Conservation (phyloP, 2,888 invertebrate species). For the Orchestes rusci region DNA sequence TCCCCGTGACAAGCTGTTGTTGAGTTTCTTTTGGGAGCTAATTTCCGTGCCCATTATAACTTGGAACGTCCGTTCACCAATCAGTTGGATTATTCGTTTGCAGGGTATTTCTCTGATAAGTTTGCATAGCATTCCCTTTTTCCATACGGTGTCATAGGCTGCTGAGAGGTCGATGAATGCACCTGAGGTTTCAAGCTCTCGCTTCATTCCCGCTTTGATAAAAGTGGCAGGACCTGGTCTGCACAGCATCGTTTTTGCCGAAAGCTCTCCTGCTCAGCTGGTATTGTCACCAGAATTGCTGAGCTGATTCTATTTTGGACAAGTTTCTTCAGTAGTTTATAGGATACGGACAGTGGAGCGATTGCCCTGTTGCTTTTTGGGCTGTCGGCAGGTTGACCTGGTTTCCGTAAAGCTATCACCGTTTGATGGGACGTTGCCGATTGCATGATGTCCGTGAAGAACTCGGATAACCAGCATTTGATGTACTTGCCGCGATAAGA, state of each 20-base stretch:
- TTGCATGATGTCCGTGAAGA: constrained; percentile 8
- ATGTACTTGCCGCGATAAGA: constrained; percentile 2
- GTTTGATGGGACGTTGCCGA: not conserved
- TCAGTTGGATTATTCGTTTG: no score
- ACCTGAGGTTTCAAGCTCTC: constrained; percentile 18
- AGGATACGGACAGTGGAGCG: constrained; percentile 1
- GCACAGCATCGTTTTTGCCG: constrained; percentile 7
- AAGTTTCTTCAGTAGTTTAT: constrained; percentile 5
- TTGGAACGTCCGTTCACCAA: no score
- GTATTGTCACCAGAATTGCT: not conserved
- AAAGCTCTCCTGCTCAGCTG: constrained; percentile 4
- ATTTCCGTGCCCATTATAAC: not conserved
- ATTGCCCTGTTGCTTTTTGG: constrained; percentile 5
- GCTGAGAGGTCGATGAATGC: constrained; percentile 2
- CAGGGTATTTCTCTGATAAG: not conserved
- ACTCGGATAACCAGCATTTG: not conserved
- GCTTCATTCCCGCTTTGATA: constrained; percentile 16
- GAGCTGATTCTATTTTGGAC: constrained; percentile 6
- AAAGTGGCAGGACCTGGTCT: constrained; percentile 3
- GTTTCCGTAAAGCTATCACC: constrained; percentile 4
- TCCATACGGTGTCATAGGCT: constrained; percentile 3
- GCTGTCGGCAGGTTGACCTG: constrained; percentile 1
- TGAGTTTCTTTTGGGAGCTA: not conserved
- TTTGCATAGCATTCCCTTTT: constrained; percentile 1
- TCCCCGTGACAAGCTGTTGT: not conserved